Percentiles rank a stretch among this genome's conserved stretches.
These are phyloP conservation scores for crab-eating macaque (Macaca fascicularis) DNA, from an alignment of 2,113 vertebrate species.

Conservation along the genomic window DNA sequence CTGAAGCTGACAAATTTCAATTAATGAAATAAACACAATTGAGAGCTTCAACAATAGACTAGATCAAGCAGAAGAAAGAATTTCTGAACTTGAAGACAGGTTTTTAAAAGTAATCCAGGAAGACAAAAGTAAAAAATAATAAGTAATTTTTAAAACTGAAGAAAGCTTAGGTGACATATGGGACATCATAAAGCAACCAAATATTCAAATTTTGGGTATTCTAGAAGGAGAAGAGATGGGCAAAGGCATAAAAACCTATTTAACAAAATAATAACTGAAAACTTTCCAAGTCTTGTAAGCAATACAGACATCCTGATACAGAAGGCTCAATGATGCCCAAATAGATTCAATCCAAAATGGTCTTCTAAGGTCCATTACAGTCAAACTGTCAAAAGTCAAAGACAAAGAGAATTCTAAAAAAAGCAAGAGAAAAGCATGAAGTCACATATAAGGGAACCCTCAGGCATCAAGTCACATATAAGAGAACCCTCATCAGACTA, in stretches of 20 bases:
- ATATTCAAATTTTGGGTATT: neutral
- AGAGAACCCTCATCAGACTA: no score
- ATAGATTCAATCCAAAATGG: neutral
- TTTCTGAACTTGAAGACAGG: neutral
- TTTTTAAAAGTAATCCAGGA: neutral
- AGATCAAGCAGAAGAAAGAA: neutral
- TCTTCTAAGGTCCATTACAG: neutral
- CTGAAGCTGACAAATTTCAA: neutral
- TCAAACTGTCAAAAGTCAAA: neutral
- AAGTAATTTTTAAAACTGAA: neutral
- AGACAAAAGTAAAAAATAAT: neutral
- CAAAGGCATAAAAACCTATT: neutral
- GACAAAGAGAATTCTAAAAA: neutral
- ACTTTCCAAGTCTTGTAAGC: neutral
- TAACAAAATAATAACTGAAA: neutral
- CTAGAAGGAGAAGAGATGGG: neutral
- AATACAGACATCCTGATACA: neutral
- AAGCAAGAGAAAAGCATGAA: no score
- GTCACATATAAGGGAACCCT: no score
- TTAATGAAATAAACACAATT: neutral
- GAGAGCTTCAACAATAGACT: neutral
- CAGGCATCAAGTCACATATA: no score
- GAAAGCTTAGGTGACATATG: neutral
- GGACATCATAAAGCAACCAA: neutral
- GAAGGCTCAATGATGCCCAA: neutral